Conservation (phyloP, 2,888 invertebrate genomes). For the Leptinotarsa peninsularis region DNA sequence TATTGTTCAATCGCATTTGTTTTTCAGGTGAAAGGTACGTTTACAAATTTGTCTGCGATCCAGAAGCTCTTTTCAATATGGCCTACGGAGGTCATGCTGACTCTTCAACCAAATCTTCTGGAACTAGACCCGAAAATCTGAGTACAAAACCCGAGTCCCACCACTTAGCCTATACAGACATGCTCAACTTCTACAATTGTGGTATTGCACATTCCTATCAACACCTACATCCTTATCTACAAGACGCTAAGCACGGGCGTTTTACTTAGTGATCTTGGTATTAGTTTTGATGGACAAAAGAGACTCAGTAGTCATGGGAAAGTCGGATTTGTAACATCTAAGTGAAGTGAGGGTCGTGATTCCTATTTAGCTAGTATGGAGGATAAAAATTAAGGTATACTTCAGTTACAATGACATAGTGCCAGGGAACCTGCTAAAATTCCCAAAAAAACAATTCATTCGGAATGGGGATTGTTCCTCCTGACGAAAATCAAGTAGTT, state of each 20-base stretch:
- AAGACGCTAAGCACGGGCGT: constrained; percentile 57
- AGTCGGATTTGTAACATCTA: too few species aligned
- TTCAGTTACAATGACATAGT: too few species aligned
- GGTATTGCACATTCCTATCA: constrained; percentile 64
- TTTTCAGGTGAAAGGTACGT: constrained; percentile 90
- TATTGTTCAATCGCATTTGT: not conserved
- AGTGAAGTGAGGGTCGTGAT: too few species aligned
- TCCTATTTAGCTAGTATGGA: too few species aligned
- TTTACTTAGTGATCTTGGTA: constrained; percentile 49
- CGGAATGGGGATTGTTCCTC: too few species aligned
- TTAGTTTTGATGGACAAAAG: too few species aligned
- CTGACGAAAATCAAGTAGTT: too few species aligned
- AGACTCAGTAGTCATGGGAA: too few species aligned
- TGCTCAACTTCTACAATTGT: constrained; percentile 66
- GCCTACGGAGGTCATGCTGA: constrained; percentile 69
- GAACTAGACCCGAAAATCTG: constrained; percentile 59
- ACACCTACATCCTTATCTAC: constrained; percentile 64
- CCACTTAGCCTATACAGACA: constrained; percentile 65
- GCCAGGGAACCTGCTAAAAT: too few species aligned
- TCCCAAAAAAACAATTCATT: too few species aligned
- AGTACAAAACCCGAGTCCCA: constrained; percentile 61
- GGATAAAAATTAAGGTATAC: too few species aligned
- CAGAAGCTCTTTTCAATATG: constrained; percentile 90
- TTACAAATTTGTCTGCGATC: constrained; percentile 96
- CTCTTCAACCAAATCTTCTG: constrained; percentile 49